Percentiles rank a stretch among this genome's conserved stretches.
These are phyloP conservation scores for Thomomys bottae DNA, from an alignment of 2,113 vertebrate genomes.

Conservation along the genomic window DNA sequence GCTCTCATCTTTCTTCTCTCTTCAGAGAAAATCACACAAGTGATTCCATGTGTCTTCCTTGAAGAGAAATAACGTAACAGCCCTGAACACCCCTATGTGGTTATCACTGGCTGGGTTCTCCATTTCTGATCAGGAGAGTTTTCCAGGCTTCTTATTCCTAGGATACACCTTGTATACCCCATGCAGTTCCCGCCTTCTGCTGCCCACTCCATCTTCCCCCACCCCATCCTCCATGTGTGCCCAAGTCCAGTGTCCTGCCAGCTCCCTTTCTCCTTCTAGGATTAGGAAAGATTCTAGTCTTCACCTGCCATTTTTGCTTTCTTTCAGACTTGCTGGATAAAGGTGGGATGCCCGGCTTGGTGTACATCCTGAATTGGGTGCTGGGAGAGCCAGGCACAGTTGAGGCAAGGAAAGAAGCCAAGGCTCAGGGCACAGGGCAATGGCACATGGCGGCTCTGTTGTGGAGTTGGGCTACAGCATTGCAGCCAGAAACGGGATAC, in stretches of 20 bases:
- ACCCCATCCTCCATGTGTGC: too few species aligned
- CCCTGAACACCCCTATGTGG: not conserved
- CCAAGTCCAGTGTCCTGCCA: not conserved
- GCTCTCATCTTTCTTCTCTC: not conserved
- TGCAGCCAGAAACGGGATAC: not conserved
- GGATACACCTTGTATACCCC: too few species aligned
- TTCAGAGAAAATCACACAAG: not conserved
- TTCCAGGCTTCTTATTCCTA: not conserved
- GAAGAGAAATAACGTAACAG: not conserved
- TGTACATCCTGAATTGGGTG: fast-evolving
- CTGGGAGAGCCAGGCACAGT: not conserved
- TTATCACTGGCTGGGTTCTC: not conserved
- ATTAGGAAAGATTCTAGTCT: not conserved
- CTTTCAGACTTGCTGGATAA: not conserved
- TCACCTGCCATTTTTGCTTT: not conserved
- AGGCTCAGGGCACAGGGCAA: not conserved
- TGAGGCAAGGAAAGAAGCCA: not conserved
- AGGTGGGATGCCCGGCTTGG: not conserved
- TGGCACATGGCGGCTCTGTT: fast-evolving
- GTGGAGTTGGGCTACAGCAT: fast-evolving
- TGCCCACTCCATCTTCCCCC: fast-evolving
- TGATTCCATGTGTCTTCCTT: not conserved
- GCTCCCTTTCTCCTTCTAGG: not conserved
- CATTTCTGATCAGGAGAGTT: not conserved
- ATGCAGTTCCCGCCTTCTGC: not conserved